Conservation (phyloP, 2,797 vertebrate species). For the Carduelis carduelis region DNA sequence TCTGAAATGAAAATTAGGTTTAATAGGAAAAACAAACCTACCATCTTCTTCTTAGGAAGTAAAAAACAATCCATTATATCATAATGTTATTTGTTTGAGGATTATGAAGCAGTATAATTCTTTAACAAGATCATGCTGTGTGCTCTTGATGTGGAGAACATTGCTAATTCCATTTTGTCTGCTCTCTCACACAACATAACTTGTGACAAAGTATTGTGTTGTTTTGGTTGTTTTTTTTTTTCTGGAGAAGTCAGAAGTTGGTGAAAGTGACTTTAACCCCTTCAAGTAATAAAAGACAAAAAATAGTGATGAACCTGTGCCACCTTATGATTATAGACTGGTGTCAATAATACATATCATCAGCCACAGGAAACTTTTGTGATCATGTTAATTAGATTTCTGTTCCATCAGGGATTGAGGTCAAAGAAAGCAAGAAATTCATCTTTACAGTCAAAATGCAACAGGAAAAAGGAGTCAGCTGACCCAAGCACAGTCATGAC, state of each 20-base stretch:
- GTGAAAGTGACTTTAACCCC: not conserved
- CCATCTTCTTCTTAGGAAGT: slow-evolving; percentile 53
- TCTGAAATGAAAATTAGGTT: slow-evolving; percentile 58
- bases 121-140: slow-evolving; percentile 63
- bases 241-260: not conserved
- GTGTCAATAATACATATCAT: not conserved
- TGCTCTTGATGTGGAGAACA: slow-evolving; percentile 10
- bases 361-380: not conserved
- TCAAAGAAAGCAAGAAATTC: not conserved
- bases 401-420: not conserved
- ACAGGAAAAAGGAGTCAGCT: not conserved
- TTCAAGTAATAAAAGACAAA: not conserved
- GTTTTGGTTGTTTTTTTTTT: not conserved
- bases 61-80: slow-evolving; percentile 50
- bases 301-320: not conserved
- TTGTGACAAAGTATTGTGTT: not conserved
- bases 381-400: not conserved
- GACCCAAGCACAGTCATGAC: not conserved
- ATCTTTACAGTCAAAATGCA: not conserved
- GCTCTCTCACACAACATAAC: slow-evolving; percentile 6
- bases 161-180: slow-evolving; percentile 37
- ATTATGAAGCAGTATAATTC: slow-evolving; percentile 59
- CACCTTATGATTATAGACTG: not conserved
- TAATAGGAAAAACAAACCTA: slow-evolving; percentile 53
- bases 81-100: slow-evolving; percentile 67